Evolutionary conservation across 2,888 invertebrate genomes (phyloP).

Genomic region (Chaitophorus viminalis): DNA sequence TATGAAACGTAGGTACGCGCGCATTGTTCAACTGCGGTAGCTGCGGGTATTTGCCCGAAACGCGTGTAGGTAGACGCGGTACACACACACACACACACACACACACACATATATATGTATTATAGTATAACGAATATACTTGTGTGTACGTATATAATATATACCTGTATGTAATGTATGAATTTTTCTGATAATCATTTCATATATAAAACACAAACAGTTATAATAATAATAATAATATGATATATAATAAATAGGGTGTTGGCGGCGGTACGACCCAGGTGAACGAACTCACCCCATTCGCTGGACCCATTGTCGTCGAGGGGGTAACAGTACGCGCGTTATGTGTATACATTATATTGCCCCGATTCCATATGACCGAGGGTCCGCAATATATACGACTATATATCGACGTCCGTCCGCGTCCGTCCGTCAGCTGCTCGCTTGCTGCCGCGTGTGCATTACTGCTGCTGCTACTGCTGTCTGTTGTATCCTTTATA

Average conservation of each 20-base stretch:
- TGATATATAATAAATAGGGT: constrained; percentile 38
- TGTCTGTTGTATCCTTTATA: neutral
- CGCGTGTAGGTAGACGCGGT: no score
- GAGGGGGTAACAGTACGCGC: constrained; percentile 6
- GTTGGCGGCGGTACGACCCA: constrained; percentile 1
- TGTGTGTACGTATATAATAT: neutral
- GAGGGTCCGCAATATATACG: constrained; percentile 1
- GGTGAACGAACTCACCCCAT: constrained; percentile 56
- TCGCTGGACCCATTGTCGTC: constrained; percentile 39
- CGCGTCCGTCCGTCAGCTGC: constrained; percentile 41
- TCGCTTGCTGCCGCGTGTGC: constrained; percentile 35
- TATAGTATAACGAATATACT: neutral
- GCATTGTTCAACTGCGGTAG: neutral
- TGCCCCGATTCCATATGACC: neutral
- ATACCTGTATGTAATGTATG: neutral
- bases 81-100: no score
- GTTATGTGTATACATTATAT: constrained; percentile 24
- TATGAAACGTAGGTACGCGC: neutral
- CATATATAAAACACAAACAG: constrained; percentile 14
- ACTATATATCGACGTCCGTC: neutral
- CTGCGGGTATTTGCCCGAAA: no score
- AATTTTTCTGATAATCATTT: constrained; percentile 20
- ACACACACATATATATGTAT: no score
- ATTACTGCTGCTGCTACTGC: neutral
- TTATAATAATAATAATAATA: constrained; percentile 38